Base-by-base conservation (phyloP, 2,888 invertebrate genomes). In the Drosophila mimica region DNA sequence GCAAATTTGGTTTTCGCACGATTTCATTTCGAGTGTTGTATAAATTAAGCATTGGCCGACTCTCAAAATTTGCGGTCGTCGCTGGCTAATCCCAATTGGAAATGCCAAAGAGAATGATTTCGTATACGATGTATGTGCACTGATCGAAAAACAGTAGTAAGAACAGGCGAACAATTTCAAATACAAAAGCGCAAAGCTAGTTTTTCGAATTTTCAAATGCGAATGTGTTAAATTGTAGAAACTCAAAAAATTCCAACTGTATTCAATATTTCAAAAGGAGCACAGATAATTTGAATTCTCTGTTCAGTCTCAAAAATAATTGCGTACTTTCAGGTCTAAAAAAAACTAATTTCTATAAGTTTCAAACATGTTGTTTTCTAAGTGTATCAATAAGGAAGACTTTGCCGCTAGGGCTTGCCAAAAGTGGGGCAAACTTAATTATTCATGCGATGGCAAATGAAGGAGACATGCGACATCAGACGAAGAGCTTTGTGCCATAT, bases 1-100 rank as follows among this genome's bases (percentile, higher is more conserved):
- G 80, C 70, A 86, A 86, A 83, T 83, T 86, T 75, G 74, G 70
- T 74, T 83, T 87, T 87, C 84, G 87, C 83, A 83, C 83, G 87
- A 87, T 83, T 83, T 83, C 74, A 70, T 81, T 83, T 79, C 73
- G 81, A 83, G 74, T 81, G 74, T 60, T 72, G 83, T 81, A 87
- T 83, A 83, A 83, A 83, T 86, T 83, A 83, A 70, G 70, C 79
- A 74, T 72, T 70, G 70, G 66, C 59, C 59, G 52, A 57, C 73
- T 76, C 73, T 71, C 64, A 51, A 70, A 74, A 79, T 70, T 82
- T 71, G 73, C 46, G 74, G 65, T 63, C 46, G 63, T 36, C 62
- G 60, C 40, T 48, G 61, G 11, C 56, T 60, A 51, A 58, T 58
- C 11, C 58, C 48, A 63, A 70, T 53, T 58, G 43, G n/a, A 48